Evolutionary conservation across 2,797 vertebrate genomes (phyloP).

Genomic region (Ispidina lecontei): DNA sequence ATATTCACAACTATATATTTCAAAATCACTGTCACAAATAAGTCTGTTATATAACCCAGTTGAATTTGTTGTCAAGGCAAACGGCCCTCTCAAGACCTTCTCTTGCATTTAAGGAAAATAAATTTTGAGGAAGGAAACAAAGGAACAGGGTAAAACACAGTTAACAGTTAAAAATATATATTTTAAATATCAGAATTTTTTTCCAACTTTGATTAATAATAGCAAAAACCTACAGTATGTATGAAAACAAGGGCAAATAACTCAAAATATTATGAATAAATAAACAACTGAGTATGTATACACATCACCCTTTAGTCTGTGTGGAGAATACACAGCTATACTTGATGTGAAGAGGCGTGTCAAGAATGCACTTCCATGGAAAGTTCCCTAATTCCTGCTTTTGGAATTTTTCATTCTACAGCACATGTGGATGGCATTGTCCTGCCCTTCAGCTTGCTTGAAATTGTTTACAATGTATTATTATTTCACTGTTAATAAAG

Average conservation of each 20-base stretch:
- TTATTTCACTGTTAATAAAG: slow-evolving; percentile 5
- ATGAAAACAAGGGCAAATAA: neutral
- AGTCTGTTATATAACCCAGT: neutral
- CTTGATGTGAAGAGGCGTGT: neutral
- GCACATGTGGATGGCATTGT: neutral
- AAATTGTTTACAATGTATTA: neutral
- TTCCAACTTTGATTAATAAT: neutral
- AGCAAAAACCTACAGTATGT: neutral
- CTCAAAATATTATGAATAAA: neutral
- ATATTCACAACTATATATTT: neutral
- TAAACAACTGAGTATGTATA: neutral
- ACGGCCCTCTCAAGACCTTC: neutral
- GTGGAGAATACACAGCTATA: neutral
- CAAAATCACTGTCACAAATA: neutral
- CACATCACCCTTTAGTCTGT: neutral
- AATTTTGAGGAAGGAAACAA: neutral
- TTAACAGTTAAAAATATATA: neutral
- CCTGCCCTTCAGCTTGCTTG: neutral
- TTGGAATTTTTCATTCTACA: slow-evolving; percentile 1
- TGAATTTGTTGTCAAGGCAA: neutral
- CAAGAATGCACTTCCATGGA: neutral
- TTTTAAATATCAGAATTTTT: neutral
- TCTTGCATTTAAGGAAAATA: neutral
- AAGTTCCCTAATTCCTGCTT: neutral
- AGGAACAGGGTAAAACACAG: neutral